Evolutionary conservation across 2,113 vertebrate species (phyloP).

Genomic region (Pterocles gutturalis): DNA sequence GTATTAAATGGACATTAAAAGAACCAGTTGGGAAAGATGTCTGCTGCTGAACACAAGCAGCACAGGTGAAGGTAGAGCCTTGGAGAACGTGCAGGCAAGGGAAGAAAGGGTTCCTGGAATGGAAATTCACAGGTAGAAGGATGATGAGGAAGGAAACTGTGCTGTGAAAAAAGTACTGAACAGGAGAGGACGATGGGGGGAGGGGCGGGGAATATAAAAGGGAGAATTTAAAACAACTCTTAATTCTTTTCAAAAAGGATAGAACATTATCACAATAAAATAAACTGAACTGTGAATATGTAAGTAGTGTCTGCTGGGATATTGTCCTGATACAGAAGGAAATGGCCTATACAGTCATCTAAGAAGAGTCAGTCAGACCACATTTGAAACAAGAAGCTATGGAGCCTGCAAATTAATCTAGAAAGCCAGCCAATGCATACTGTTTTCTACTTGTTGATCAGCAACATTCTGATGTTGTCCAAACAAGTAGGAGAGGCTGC

Average conservation of each 20-base stretch:
- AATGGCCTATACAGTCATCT: neutral
- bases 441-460: slow-evolving; percentile 48
- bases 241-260: neutral
- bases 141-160: neutral
- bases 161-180: neutral
- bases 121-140: neutral
- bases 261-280: neutral
- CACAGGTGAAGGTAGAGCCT: neutral
- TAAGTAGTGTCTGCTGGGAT: neutral
- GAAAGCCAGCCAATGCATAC: neutral
- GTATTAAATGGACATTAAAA: neutral
- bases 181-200: neutral
- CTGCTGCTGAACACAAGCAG: neutral
- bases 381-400: neutral
- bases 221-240: neutral
- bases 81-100: neutral
- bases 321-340: neutral
- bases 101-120: neutral
- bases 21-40: neutral
- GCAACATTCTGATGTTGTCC: slow-evolving; percentile 63
- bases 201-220: neutral
- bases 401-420: neutral
- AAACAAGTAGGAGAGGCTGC: slow-evolving; percentile 62
- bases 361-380: neutral
- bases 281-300: neutral